Evolutionary conservation across 2,797 vertebrate species (phyloP).

Genomic region (Microctenopoma steveboyesi): DNA sequence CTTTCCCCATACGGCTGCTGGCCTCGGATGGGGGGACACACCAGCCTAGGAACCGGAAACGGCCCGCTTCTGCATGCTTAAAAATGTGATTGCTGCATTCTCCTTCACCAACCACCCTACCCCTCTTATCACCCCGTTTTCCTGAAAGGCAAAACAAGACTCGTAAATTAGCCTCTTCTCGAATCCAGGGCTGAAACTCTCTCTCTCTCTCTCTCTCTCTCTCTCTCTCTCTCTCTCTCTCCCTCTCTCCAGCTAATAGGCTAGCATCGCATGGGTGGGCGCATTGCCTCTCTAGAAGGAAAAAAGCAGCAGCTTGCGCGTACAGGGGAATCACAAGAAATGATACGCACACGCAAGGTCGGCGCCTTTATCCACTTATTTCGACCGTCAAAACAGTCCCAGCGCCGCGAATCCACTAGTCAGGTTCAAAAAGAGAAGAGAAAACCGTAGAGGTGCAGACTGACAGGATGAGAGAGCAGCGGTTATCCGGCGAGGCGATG

Average conservation of each 20-base stretch:
- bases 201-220: conserved; percentile 34
- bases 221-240: conserved; percentile 46
- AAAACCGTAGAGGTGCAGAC: conserved; percentile 49
- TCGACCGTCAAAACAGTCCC: conserved; percentile 45
- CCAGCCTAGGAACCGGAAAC: conserved; percentile 89
- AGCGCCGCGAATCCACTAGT: conserved; percentile 45
- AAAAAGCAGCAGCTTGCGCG: conserved; percentile 68
- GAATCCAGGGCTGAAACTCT: conserved; percentile 73
- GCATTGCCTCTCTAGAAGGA: conserved; percentile 75
- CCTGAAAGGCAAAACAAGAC: conserved; percentile 83
- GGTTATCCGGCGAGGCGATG: conserved; percentile 82
- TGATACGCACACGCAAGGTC: conserved; percentile 64
- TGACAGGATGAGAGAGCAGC: conserved; percentile 62
- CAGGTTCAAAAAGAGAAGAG: background rate
- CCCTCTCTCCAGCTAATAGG: conserved; percentile 77
- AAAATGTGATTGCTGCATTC: conserved; percentile 86
- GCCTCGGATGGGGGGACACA: conserved; percentile 83
- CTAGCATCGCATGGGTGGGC: conserved; percentile 83
- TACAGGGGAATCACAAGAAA: conserved; percentile 67
- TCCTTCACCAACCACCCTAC: conserved; percentile 82
- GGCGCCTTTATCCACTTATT: conserved; percentile 60
- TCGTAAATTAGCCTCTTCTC: conserved; percentile 84
- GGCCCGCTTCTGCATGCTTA: conserved; percentile 85
- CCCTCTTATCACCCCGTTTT: conserved; percentile 70
- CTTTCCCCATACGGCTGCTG: conserved; percentile 87